Base-by-base conservation (phyloP, 2,888 invertebrate genomes). In the Folsomia manolachei region DNA sequence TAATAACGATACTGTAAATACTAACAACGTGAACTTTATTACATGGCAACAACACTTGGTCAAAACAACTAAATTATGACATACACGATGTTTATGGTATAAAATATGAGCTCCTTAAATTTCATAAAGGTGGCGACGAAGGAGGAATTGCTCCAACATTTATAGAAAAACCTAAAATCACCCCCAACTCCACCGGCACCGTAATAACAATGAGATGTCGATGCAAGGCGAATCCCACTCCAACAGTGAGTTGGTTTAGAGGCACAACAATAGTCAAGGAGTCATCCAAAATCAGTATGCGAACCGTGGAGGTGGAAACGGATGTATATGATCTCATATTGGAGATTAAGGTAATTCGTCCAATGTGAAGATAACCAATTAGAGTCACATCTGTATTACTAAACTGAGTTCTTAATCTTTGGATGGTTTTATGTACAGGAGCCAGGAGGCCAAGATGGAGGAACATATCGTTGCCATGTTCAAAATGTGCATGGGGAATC, bases 111-210 rank as follows among this genome's bases (percentile, higher is more conserved):
- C n/a, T 56, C 21, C n/a, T 56, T 9, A 18, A 19, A 14, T 56
- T 56, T 18, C 19, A 21, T 19, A 56, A 56, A 94, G 94, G 93
- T 89, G 92, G 93, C 85, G 93, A 93, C 86, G 93, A 93, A 85
- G 91, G 91, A 83, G 95, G 95, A 84, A 94, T 93, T 86, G 94
- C 96, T 82, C 98, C 98, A 80, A 94, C 95, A 75, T 98, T 99
- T 86, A 90, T 96, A 83, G 97, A 97, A 87, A 98, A 98, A 88
- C 99, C 99, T 79, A 91, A 94, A 86, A 99, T 99, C 86, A 95
- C 97, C 87, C 98, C 98, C 84, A 96, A 97, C 86, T 95, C 95
- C 85, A 94, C 92, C 83, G 97, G 97, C 82, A 96, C 97, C 81
- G 89, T 97, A 82, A 96, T 98, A 82, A 92, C 95, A 76, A 95